Evolutionary conservation across 2,888 invertebrate genomes (phyloP).

Genomic region (Augochlorella aurata): DNA sequence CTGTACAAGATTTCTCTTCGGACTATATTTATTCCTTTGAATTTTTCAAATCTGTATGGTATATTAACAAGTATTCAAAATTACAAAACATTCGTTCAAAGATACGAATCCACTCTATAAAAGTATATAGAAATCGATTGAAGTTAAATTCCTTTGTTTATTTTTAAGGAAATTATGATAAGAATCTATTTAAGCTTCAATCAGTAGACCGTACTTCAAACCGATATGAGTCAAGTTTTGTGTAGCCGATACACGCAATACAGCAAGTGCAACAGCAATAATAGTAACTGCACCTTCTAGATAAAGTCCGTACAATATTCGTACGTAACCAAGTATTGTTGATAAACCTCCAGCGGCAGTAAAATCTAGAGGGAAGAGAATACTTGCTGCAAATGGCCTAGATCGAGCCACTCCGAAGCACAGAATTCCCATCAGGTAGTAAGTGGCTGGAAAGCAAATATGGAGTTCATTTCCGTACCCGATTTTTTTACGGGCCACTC

Average conservation of each 20-base stretch:
- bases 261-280: conserved; percentile 85
- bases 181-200: conserved; percentile 73
- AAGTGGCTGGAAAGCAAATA: conserved; percentile 75
- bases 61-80: not conserved
- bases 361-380: conserved; percentile 88
- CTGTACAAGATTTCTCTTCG: not conserved
- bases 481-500: not conserved
- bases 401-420: conserved; percentile 85
- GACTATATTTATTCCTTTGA: not conserved
- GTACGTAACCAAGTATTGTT: conserved; percentile 84
- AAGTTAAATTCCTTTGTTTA: not conserved
- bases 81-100: not conserved
- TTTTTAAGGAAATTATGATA: not conserved
- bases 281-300: conserved; percentile 87
- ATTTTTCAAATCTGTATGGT: not conserved
- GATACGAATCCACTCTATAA: not conserved
- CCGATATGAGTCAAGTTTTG: conserved; percentile 84
- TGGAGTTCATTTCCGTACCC: too few relatives aligned
- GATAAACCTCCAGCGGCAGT: conserved; percentile 88
- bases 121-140: too few relatives aligned
- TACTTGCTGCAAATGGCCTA: conserved; percentile 83
- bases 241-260: conserved; percentile 85
- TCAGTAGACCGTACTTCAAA: conserved; percentile 83
- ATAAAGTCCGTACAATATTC: conserved; percentile 87
- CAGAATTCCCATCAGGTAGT: conserved; percentile 85